Evolutionary conservation across 2,888 invertebrate genomes (phyloP), one percentile per base, ranked within the genome.

Genomic region (Eustalomyia histrio): DNA sequence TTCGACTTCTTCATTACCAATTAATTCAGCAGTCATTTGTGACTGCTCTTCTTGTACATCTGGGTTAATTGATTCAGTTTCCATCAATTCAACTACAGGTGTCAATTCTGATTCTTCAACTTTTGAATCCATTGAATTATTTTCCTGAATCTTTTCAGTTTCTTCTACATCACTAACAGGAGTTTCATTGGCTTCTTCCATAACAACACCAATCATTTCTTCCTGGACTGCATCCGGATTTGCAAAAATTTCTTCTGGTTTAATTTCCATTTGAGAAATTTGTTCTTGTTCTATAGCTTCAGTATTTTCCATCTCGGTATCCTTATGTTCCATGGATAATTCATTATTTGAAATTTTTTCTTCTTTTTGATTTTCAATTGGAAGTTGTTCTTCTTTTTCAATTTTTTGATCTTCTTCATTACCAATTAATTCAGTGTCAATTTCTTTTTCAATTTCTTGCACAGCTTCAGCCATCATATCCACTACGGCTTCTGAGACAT

Each of bases 391-490:
- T 18, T 76, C 35, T 2, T 35, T 24, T 65, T 57, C 57, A 0
- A 14, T 4, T n/a, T 18, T 43, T 57, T 60, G 6, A 9, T 17
- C 10, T 14, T 52, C 43, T 18, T 73, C 73, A 17, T 35, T 58
- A n/a, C 5, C 33, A 1, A 50, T 14, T 4, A 57, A 55, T 35
- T 67, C 63, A n/a, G 17, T 60, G 78, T 80, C 76, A 47, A 74
- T 75, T 65, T 79, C 69, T 33, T 81, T 74, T 58, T 79, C 65
- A n/a, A 82, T 71, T 69, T 83, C 81, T 18, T 75, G 60, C 6
- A 82, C 60, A 24, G 81, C 72, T 12, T 83, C 83, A 14, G 75
- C 79, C 16, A 82, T 47, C 12, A 43, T 55, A 24, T 83, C 82
- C 1, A 65, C 17, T 6, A 79, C 39, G n/a, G 58, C 57, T 18